Evolutionary conservation across 2,797 vertebrate genomes (phyloP), one percentile per base, ranked within the genome.

Genomic region (Coilia nasus): DNA sequence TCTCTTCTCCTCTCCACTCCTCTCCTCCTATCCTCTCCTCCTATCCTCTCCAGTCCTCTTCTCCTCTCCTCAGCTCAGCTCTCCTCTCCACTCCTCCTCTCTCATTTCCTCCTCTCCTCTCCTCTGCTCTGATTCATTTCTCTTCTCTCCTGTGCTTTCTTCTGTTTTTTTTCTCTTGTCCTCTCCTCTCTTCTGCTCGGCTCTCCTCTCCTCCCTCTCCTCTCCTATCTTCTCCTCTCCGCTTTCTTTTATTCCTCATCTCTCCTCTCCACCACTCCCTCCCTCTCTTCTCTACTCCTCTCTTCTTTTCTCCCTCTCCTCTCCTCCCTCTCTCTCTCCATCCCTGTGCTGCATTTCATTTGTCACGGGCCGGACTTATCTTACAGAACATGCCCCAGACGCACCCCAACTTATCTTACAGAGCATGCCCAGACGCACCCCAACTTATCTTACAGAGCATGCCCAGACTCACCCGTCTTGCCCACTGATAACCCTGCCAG

Each of bases 401-500:
- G 83, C 90, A 90, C 87, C 88, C 87, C n/a, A n/a, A 67, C 86
- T 90, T 92, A 88, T 92, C 89, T 90, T 71, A 67, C 87, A 83
- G 85, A 87, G 87, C n/a, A 50, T 71, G 88, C 35, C 81, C 82
- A 87, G 91, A 88, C 41, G 83, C 90, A 90, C 87, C n/a, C n/a
- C n/a, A n/a, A 67, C 86, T 90, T 92, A 88, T 92, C 89, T 90
- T 71, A 67, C 87, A 83, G 85, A 87, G 87, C n/a, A 50, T 71
- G 88, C 35, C 81, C 82, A 87, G 91, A 88, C 41, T 83, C 90
- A 90, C 87, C 35, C 35, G 35, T 85, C 87, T 89, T 81, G 23
- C 83, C 85, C 88, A 87, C 91, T 88, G 93, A 94, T 94, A 94
- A 93, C 92, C 91, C 89, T 91, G 92, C 92, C 92, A 92, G 88